Evolutionary conservation across 1,140 invertebrate genomes (phyloP), one percentile per base, ranked within the genome.

Genomic region (Pemphigus obesinymphae): DNA sequence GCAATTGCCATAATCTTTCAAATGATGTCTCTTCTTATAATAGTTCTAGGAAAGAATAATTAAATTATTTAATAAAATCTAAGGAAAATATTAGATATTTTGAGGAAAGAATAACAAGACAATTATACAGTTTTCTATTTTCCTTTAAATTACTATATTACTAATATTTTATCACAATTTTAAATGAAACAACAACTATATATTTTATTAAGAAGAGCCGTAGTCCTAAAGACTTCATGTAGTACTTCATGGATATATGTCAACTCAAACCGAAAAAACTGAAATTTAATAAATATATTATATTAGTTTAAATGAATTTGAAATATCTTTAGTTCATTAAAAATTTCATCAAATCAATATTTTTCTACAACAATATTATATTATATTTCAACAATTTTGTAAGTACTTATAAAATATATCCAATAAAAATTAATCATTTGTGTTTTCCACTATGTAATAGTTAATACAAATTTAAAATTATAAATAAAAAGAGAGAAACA

Each of bases 251-350:
- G 31, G 43, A 72, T 40, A 61, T 20, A 72, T 48, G 45, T 73
- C 43, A 50, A 23, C 50, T 48, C 70, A 48, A 73, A 73, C 26
- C 68, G 31, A 48, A 48, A 70, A 50, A 31, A 73, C 70, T 73
- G 70, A 50, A 73, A 73, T 73, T 73, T 48, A 73, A 73, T 50
- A 73, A 48, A 73, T 73, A 48, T 50, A 50, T n/a, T n/a, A n/a
- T 31, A 48, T 63, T 48, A 31, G 20, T 73, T 73, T 45, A 43
- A 37, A 31, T 23, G 1, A 31, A 37, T 11, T 37, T 40, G 31
- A 40, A 66, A 66, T 34, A 34, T 66, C 15, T 34, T 2, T 20
- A 20, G 37, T 8, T 8, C 37, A 40, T 40, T 5, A 3, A 40
- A 40, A 40, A 40, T 40, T 40, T n/a, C n/a, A n/a, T n/a, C 37